phyloP scores from a whole-genome alignment of 37 sponge, comb jelly and placozoan species.

The Halichondria panicea region DNA sequence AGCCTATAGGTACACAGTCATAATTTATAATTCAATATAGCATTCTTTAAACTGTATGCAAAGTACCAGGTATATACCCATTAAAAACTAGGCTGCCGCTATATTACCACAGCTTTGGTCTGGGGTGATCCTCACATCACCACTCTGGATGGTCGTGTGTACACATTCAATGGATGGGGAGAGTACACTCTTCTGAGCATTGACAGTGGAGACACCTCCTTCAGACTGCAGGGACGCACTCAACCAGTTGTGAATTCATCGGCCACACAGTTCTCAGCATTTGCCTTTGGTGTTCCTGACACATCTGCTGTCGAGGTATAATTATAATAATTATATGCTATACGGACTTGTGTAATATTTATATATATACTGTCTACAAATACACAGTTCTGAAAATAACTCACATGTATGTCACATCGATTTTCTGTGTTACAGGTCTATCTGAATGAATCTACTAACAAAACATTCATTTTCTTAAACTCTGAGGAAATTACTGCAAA shows the following conservation, averaged over 20 bases:
- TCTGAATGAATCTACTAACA: background rate
- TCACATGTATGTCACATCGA: background rate
- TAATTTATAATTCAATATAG: background rate
- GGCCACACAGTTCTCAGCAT: constrained; percentile 51
- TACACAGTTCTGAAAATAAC: background rate
- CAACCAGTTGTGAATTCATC: background rate
- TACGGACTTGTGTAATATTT: background rate
- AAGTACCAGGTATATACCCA: too few relatives aligned
- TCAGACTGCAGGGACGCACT: constrained; percentile 46
- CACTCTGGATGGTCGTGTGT: constrained; percentile 52
- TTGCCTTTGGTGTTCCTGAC: constrained; percentile 12
- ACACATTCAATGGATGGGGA: constrained; percentile 82
- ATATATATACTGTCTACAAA: background rate
- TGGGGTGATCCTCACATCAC: constrained; percentile 78
- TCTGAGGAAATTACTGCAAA: background rate
- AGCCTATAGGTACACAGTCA: background rate
- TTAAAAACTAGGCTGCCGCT: too few relatives aligned
- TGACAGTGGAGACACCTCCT: background rate
- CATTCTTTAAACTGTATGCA: too few relatives aligned
- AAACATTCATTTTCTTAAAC: background rate
- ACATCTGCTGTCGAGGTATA: background rate
- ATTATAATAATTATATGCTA: background rate
- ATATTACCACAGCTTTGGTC: constrained; percentile 31
- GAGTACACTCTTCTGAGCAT: constrained; percentile 16
- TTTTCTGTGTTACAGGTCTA: background rate